A percentile compares a stretch with the other conserved stretches of the same genome.
Conservation (phyloP, 2,888 invertebrate genomes). For the Stramonita haemastoma region DNA sequence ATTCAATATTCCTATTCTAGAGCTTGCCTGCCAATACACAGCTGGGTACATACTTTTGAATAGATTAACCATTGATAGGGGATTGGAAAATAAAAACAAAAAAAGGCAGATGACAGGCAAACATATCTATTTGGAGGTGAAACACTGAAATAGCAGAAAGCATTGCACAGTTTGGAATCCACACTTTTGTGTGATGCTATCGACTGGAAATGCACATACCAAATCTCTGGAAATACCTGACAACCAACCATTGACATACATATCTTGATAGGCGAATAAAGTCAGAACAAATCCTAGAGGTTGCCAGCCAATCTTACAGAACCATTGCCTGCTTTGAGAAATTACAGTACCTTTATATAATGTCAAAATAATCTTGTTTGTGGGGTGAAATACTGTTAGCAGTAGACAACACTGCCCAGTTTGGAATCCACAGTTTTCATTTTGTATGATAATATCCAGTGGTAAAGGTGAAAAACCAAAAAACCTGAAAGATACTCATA, state of each 20-base stretch:
- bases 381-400: not conserved
- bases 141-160: not conserved
- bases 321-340: too few species aligned
- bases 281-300: too few species aligned
- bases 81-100: not conserved
- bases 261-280: too few species aligned
- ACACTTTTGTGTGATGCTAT: not conserved
- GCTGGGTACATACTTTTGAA: too few species aligned
- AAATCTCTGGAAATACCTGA: too few species aligned
- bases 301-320: not conserved
- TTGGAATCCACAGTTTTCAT: not conserved
- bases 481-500: not conserved
- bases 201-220: too few species aligned
- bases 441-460: constrained; percentile 3
- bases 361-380: not conserved
- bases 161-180: not conserved
- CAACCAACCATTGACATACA: too few species aligned
- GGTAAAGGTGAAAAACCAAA: not conserved
- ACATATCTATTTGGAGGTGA: not conserved
- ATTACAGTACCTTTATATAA: too few species aligned
- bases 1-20: too few species aligned
- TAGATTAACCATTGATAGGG: not conserved
- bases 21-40: too few species aligned
- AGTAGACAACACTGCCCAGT: not conserved
- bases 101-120: too few species aligned